These are phyloP conservation scores for Hyphantria cunea DNA, from an alignment of 1,140 invertebrate genomes.

Conservation along the genomic window DNA sequence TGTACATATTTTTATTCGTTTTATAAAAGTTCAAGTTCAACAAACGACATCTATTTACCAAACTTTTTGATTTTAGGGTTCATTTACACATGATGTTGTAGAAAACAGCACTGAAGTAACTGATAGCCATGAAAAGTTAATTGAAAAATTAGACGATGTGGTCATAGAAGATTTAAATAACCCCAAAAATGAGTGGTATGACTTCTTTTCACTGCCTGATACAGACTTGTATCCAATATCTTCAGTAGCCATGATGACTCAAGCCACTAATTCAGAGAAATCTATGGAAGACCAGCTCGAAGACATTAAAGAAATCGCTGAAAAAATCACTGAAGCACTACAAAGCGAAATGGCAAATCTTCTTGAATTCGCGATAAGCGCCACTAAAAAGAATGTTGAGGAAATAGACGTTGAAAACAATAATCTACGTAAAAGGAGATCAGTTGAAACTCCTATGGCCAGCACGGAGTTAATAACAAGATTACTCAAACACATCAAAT, in stretches of 20 bases:
- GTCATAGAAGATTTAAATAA: constrained; percentile 38
- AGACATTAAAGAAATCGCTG: constrained; percentile 66
- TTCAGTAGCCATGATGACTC: constrained; percentile 58
- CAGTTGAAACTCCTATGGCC: constrained; percentile 62
- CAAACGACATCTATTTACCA: neutral
- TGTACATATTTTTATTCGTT: too few relatives aligned
- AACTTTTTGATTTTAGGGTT: constrained; percentile 37
- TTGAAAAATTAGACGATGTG: constrained; percentile 33
- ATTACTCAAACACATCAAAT: constrained; percentile 70
- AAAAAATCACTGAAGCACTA: constrained; percentile 55
- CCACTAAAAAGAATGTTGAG: constrained; percentile 40
- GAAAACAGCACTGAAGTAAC: constrained; percentile 4
- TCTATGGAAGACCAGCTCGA: constrained; percentile 63
- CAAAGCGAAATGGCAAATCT: constrained; percentile 66
- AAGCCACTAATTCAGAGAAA: constrained; percentile 55
- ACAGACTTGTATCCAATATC: constrained; percentile 49
- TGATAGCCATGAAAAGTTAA: constrained; percentile 15
- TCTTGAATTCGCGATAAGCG: constrained; percentile 50
- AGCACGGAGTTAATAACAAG: constrained; percentile 63
- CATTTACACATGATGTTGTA: constrained; percentile 28
- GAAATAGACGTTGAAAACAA: constrained; percentile 42
- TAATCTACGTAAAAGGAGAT: constrained; percentile 52
- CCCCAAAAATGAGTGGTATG: constrained; percentile 52
- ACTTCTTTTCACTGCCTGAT: constrained; percentile 42
- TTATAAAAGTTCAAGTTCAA: too few relatives aligned